Base-by-base conservation (phyloP, 2,113 vertebrate species). In the Pyxicephalus adspersus region DNA sequence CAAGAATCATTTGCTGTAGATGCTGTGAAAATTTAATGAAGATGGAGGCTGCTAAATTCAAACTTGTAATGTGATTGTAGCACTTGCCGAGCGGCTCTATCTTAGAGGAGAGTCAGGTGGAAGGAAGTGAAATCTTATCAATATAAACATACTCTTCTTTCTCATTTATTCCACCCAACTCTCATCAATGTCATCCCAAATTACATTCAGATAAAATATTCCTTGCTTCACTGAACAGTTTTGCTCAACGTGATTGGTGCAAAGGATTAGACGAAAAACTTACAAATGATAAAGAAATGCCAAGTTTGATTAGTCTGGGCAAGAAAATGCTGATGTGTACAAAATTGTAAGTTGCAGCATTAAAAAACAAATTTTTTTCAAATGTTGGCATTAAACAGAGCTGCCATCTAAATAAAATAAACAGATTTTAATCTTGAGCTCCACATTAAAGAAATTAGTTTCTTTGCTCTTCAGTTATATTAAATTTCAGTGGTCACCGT, bases 231-330 rank as follows among this genome's bases (percentile, higher is more conserved):
- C 60, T 31, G 61, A 77, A 65, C 76, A 55, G 45, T 66, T 77
- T 55, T 66, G 54, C 76, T 25, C 60, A 57, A 76, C 55, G 65
- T 77, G 76, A 77, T 77, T 77, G 76, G 74, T 76, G 74, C 52
- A 18, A 38, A 76, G 74, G 63, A 77, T 77, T 64, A 64, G 45
- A 77, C 61, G 76, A 54, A 77, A 77, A 77, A 77, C 61, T 31
- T 66, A 77, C 61, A 77, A 77, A 77, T 77, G 76, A 77, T 77
- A 77, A 65, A 77, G 76, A 77, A 77, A 77, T 66, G 50, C 76
- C 63, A 77, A 52, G 76, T 65, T 66, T 77, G 76, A 77, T 77
- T 65, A 77, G 76, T 77, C 61, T 65, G 61, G 38, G 60, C 61
- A 54, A 77, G 63, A 28, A 77, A 54, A 26, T 54, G 76, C 76